Conservation (phyloP, 2,888 invertebrate genomes). For the Corbicula japonica region DNA sequence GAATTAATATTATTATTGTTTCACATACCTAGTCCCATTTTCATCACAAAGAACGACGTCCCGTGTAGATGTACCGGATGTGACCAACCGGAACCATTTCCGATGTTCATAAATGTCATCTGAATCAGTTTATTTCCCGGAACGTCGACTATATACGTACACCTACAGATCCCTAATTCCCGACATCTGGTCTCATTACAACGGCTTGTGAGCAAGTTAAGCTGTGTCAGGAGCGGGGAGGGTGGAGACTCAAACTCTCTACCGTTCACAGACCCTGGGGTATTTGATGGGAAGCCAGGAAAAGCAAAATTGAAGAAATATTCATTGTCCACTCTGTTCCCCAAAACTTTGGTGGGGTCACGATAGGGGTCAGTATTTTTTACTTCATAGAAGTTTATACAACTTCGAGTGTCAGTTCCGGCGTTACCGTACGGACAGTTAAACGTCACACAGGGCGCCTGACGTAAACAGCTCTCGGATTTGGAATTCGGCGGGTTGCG, state of each 20-base stretch:
- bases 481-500: conserved; percentile 41
- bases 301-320: conserved; percentile 74
- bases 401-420: too few relatives aligned
- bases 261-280: conserved; percentile 71
- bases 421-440: conserved; percentile 70
- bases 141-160: conserved; percentile 60
- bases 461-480: too few relatives aligned
- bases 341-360: conserved; percentile 7
- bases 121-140: conserved; percentile 55
- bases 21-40: conserved; percentile 35
- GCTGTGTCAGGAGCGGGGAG: conserved; percentile 52
- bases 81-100: conserved; percentile 69
- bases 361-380: conserved; percentile 34
- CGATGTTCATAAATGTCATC: conserved; percentile 69
- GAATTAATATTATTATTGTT: too few relatives aligned
- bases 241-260: conserved; percentile 52
- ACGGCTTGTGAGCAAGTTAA: conserved; percentile 9
- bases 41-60: conserved; percentile 75
- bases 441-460: conserved; percentile 58
- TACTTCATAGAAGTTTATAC: conserved; percentile 45
- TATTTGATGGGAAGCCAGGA: conserved; percentile 57
- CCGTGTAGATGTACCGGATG: conserved; percentile 80
- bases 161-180: conserved; percentile 57
- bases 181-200: conserved; percentile 39
- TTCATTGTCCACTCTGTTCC: conserved; percentile 10